Evolutionary conservation across 2,113 vertebrate species (phyloP).

Genomic region (Cyanocitta stelleri): DNA sequence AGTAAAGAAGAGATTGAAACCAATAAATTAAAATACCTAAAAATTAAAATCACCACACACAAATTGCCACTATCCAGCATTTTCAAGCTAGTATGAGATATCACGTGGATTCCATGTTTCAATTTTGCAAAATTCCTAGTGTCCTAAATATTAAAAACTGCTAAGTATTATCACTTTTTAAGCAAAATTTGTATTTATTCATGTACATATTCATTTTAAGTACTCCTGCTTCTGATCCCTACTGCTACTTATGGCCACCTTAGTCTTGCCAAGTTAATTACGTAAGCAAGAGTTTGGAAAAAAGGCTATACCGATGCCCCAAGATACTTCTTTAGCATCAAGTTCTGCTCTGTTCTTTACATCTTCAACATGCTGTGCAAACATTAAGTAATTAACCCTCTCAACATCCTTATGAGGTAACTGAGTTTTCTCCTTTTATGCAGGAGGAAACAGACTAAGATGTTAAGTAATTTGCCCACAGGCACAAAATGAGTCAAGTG

Average conservation of each 20-base stretch:
- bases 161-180: neutral
- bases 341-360: neutral
- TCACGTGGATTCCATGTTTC: neutral
- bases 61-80: neutral
- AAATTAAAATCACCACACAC: neutral
- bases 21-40: neutral
- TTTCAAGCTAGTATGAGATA: neutral
- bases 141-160: neutral
- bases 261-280: neutral
- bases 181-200: neutral
- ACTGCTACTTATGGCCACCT: neutral
- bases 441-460: slow-evolving; percentile 14
- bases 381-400: slow-evolving; percentile 22
- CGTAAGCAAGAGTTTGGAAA: neutral
- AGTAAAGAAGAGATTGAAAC: neutral
- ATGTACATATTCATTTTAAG: neutral
- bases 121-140: neutral
- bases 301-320: neutral
- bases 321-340: neutral
- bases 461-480: slow-evolving; percentile 11
- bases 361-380: neutral
- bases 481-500: slow-evolving; percentile 25
- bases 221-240: neutral
- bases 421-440: slow-evolving; percentile 7
- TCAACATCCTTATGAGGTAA: slow-evolving; percentile 20